A percentile compares a stretch with the other conserved stretches of the same genome.
phyloP scores from a whole-genome alignment of 2,113 vertebrate species.

The Tachysurus vachellii region DNA sequence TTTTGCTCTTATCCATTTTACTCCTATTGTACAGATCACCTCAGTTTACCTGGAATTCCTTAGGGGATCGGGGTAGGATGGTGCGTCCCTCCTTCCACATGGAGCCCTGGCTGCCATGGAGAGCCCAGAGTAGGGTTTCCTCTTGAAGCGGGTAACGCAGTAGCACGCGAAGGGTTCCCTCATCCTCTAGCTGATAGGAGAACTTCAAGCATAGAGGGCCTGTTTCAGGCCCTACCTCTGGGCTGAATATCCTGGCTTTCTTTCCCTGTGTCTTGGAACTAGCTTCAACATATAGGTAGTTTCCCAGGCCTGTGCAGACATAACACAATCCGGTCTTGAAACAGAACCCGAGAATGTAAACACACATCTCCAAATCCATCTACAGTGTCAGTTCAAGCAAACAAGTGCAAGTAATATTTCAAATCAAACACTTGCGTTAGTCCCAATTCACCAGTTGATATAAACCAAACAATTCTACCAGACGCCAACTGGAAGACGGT shows the following conservation, averaged over 20 bases:
- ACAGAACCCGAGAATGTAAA: neutral
- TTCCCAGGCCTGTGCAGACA: conserved; percentile 74
- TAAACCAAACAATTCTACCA: neutral
- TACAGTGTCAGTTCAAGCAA: neutral
- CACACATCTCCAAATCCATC: neutral
- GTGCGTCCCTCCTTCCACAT: conserved; percentile 91
- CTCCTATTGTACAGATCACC: neutral
- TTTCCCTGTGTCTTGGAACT: conserved; percentile 79
- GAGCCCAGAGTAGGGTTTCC: conserved; percentile 86
- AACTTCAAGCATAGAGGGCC: conserved; percentile 91
- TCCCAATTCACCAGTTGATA: neutral
- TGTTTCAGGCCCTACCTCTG: conserved; percentile 76
- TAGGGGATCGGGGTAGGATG: conserved; percentile 87
- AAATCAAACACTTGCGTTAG: neutral
- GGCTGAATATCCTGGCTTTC: conserved; percentile 84
- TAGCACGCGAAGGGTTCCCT: conserved; percentile 81
- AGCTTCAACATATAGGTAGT: conserved; percentile 83
- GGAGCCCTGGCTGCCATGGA: conserved; percentile 82
- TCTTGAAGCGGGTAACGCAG: conserved; percentile 80
- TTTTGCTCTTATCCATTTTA: neutral
- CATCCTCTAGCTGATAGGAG: conserved; percentile 84
- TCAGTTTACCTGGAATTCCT: conserved; percentile 82
- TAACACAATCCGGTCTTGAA: neutral
- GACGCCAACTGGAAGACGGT: neutral
- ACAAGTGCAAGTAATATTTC: neutral